Conservation (phyloP, 2,888 invertebrate genomes). For the Hirtodrosophila alboralis region DNA sequence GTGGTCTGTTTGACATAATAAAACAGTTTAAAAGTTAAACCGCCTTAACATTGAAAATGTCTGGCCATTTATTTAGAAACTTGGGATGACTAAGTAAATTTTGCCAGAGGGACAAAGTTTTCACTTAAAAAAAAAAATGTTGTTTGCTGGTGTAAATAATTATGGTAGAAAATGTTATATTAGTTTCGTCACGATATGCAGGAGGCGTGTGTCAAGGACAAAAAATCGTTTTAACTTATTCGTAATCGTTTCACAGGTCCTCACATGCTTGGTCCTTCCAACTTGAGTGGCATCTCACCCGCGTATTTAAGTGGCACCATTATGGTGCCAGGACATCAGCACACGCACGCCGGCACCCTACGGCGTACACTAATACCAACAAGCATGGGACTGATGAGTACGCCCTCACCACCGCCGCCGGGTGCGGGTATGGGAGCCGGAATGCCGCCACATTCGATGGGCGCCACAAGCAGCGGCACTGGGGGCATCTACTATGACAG, state of each 20-base stretch:
- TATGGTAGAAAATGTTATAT: not conserved
- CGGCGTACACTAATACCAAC: constrained; percentile 82
- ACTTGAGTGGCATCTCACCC: constrained; percentile 76
- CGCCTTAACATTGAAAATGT: no score
- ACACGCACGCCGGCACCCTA: constrained; percentile 79
- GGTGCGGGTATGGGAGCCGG: constrained; percentile 36
- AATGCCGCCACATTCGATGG: constrained; percentile 60
- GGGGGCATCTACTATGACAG: constrained; percentile 82
- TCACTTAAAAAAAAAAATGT: no score
- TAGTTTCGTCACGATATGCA: not conserved
- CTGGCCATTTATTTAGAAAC: no score
- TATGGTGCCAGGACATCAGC: constrained; percentile 81
- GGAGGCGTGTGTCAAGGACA: not conserved
- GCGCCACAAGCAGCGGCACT: constrained; percentile 58
- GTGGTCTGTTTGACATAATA: no score
- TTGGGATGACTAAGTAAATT: no score
- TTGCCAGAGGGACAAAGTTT: no score
- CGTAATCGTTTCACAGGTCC: constrained; percentile 58
- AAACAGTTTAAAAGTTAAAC: no score
- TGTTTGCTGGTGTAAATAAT: not conserved
- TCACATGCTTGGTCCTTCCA: constrained; percentile 74
- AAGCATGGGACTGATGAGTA: constrained; percentile 78
- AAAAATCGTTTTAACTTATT: no score
- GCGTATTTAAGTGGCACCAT: constrained; percentile 81
- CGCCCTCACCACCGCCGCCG: constrained; percentile 64